phyloP scores from a whole-genome alignment of 2,113 vertebrate species.

The Apteryx mantelli region DNA sequence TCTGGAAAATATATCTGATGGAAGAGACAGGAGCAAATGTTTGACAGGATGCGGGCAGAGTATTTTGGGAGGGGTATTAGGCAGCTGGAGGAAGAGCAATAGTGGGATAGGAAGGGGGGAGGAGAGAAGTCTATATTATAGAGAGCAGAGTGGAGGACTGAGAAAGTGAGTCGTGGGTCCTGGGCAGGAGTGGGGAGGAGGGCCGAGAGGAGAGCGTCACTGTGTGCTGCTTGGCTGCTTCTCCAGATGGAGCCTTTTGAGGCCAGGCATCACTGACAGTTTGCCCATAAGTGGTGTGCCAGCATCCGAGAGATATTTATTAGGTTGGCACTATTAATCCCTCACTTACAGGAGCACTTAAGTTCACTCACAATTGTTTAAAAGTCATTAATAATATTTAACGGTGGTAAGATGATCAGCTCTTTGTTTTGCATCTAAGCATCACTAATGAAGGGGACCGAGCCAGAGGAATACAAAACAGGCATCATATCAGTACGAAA shows the following conservation, averaged over 20 bases:
- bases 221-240: constrained; percentile 13
- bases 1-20: background rate
- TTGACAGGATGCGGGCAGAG: background rate
- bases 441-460: constrained; percentile 33
- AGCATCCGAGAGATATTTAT: background rate
- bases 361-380: constrained; percentile 6
- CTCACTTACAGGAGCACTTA: constrained; percentile 19
- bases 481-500: background rate
- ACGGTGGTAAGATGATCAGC: constrained; percentile 8
- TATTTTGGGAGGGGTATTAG: background rate
- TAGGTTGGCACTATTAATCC: background rate
- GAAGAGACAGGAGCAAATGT: background rate
- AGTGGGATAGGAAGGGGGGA: background rate
- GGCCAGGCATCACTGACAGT: background rate
- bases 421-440: constrained; percentile 64
- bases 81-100: background rate
- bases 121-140: background rate
- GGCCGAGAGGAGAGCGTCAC: background rate
- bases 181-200: accelerated
- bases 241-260: constrained; percentile 23
- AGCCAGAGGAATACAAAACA: constrained; percentile 59
- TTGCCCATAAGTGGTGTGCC: background rate
- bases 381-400: constrained; percentile 33
- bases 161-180: background rate
- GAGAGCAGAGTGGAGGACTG: background rate